Base-by-base conservation (phyloP, 2,888 invertebrate species). In the Acanthococcus lagerstroemiae region DNA sequence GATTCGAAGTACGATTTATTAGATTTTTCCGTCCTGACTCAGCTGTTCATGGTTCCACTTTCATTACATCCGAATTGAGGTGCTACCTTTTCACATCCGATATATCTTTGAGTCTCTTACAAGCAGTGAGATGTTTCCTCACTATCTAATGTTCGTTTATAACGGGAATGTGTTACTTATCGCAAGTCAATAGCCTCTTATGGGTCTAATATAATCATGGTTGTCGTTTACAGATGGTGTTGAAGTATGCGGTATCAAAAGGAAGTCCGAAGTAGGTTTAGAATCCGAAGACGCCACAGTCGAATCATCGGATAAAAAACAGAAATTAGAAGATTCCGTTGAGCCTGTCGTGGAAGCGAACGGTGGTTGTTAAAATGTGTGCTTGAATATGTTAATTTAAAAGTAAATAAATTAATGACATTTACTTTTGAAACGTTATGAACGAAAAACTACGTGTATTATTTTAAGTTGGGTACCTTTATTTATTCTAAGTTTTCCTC, bases 161-260 rank as follows among this genome's bases (percentile, higher is more conserved):
- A n/a, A n/a, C n/a, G n/a, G n/a, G n/a, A n/a, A n/a, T n/a, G n/a
- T n/a, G n/a, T n/a, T n/a, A n/a, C n/a, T n/a, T n/a, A n/a, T n/a
- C n/a, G n/a, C n/a, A n/a, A n/a, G n/a, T n/a, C n/a, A n/a, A n/a
- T n/a, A n/a, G n/a, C n/a, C n/a, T n/a, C n/a, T n/a, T n/a, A n/a
- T n/a, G n/a, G n/a, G n/a, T n/a, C n/a, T n/a, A n/a, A n/a, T n/a
- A n/a, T n/a, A n/a, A n/a, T n/a, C n/a, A n/a, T n/a, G n/a, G n/a
- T 21, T 24, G 21, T 54, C 12, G 19, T 44, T 45, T 54, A 22
- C 26, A 58, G 58, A 44, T 19, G 46, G 46, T 44, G 46, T 26
- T 25, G 66, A 66, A 56, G 66, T 66, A 17, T 66, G 66, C 17
- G 66, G 66, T 21, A 48, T 66, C 22, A 66, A 66, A 30, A 56